Evolutionary conservation across 2,113 vertebrate genomes (phyloP), one percentile per base, ranked within the genome.

Genomic region (Microtus montanus): DNA sequence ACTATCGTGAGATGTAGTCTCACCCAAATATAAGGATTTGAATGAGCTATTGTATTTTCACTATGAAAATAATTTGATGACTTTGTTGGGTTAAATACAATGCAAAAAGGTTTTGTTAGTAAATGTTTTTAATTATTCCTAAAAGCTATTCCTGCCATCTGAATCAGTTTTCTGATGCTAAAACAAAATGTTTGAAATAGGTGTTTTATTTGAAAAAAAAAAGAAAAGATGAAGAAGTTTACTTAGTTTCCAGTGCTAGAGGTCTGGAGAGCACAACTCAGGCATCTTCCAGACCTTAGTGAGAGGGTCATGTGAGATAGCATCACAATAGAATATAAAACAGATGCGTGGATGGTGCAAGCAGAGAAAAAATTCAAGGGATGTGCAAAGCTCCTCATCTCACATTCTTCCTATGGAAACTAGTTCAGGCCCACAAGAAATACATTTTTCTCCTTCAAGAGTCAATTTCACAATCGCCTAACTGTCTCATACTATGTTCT

Each of bases 291-390:
- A 0, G 10, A 74, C 35, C 61, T 15, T 22, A 73, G 26, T 88
- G 15, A 71, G 26, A 12, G 2, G 4, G 5, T 14, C 49, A 7
- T 58, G n/a, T 30, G 5, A 33, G 24, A 41, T 41, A 10, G 12
- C 44, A 49, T 79, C 10, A 30, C 33, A 22, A 68, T 2, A 38
- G 63, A 11, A 9, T 49, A 24, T 2, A 20, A 64, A 66, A 5
- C 3, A 33, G 15, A 33, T 73, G 4, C 1, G 3, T 28, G 8
- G 1, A 26, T 30, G 3, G 33, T 66, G 3, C 19, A 13, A 1
- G 1, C 22, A 38, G 24, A 20, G 30, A 3, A 52, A 38, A 17
- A 64, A 80, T 33, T 13, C 5, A 80, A 19, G 26, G 24, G n/a
- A 4, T 20, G 15, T 5, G 20, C 10, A 28, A 52, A 30, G 15